phyloP scores from a whole-genome alignment of 2,797 vertebrate genomes.

The Chelon labrosus region DNA sequence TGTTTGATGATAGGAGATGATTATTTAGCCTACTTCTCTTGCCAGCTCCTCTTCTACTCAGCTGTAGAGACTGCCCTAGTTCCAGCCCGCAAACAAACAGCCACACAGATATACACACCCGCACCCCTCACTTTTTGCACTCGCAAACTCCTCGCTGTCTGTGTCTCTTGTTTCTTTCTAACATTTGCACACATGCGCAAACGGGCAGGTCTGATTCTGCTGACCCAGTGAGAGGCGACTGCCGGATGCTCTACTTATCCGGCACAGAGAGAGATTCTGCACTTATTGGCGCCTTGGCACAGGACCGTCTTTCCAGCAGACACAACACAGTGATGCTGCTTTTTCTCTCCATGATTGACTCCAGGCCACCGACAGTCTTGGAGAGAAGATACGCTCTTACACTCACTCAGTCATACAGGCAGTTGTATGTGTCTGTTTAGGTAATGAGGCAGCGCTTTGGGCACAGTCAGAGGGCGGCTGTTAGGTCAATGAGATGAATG shows the following conservation, averaged over 20 bases:
- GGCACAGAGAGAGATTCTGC: conserved; percentile 59
- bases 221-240: conserved; percentile 50
- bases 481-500: conserved; percentile 3
- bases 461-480: not conserved
- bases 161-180: conserved; percentile 33
- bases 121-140: conserved; percentile 30
- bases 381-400: conserved; percentile 34
- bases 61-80: conserved; percentile 79
- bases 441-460: not conserved
- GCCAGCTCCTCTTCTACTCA: conserved; percentile 74
- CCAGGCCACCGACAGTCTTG: conserved; percentile 37
- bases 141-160: conserved; percentile 3
- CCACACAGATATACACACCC: conserved; percentile 19
- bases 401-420: conserved; percentile 21
- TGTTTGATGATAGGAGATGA: conserved; percentile 64
- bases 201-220: conserved; percentile 44
- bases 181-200: conserved; percentile 26
- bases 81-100: conserved; percentile 50
- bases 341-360: conserved; percentile 40
- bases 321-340: conserved; percentile 53
- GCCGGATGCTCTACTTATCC: conserved; percentile 70
- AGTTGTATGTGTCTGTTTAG: conserved; percentile 25
- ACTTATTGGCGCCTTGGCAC: conserved; percentile 59
- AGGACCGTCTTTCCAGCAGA: conserved; percentile 46
- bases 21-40: conserved; percentile 80